Base-by-base conservation (phyloP, 2,113 vertebrate genomes). In the Chamaetylas fuelleborni region DNA sequence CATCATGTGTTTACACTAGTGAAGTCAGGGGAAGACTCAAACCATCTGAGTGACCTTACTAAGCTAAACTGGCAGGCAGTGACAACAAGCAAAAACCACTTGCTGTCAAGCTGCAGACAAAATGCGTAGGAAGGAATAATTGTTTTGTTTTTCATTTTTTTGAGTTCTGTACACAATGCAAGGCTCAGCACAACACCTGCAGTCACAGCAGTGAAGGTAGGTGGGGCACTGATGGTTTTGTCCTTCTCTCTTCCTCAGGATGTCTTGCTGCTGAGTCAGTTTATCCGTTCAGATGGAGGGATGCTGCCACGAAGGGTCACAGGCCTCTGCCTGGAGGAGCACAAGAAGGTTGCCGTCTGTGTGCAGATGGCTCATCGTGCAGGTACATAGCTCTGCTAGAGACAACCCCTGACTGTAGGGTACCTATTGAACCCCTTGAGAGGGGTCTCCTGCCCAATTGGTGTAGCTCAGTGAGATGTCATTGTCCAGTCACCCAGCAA, bases 281-380 rank as follows among this genome's bases (percentile, higher is more conserved):
- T 99, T 91, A 99, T 99, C 95, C 98, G 98, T 40, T 98, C 98
- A 20, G 98, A 99, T 43, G 99, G 99, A 74, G 98, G 99, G 56
- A 98, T 99, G 99, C 96, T 99, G 90, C 98, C 99, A 6, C 98
- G 97, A 66, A 98, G 95, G 56, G 45, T 99, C 96, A 99, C 99
- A 2, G 99, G 99, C 47, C 98, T 99, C n/a, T 99, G 99, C 93
- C 17, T 20, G 28, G 98, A 99, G 83, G 99, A 99, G 79, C 99
- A 99, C 93, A 97, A n/a, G 69, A 99, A 99, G 95, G 96, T 99
- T 29, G 95, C 97, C n/a, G 93, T 98, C 26, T 99, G 99, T 88
- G 99, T 99, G 84, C 98, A 99, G 97, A 99, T 99, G 99, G 99
- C 99, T 70, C 99, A 99, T 81, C 98, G 99, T 93, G 99, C 99